These are phyloP conservation scores for Nannoperca australis DNA, from an alignment of 2,797 vertebrate species.

Conservation along the genomic window DNA sequence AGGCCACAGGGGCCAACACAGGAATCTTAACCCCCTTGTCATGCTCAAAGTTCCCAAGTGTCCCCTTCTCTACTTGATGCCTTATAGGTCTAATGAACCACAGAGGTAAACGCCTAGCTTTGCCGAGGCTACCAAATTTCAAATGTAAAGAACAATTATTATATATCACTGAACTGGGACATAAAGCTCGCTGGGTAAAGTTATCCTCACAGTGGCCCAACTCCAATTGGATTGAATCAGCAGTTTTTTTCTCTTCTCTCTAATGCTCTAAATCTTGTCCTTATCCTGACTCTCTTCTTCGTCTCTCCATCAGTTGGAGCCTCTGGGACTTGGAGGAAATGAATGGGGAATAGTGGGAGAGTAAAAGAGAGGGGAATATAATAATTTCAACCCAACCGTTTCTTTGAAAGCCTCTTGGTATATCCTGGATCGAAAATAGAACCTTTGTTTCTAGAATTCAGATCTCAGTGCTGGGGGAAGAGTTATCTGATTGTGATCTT, in stretches of 20 bases:
- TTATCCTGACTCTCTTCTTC: slow-evolving; percentile 82
- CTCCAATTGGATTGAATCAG: slow-evolving; percentile 63
- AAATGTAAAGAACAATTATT: slow-evolving; percentile 43
- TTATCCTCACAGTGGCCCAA: slow-evolving; percentile 47
- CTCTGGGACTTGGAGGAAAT: slow-evolving; percentile 64
- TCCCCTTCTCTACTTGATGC: slow-evolving; percentile 33
- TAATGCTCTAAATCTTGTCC: slow-evolving; percentile 65
- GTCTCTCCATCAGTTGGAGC: slow-evolving; percentile 83
- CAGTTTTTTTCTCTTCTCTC: slow-evolving; percentile 59
- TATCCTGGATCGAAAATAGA: slow-evolving; percentile 65
- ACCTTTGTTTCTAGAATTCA: slow-evolving; percentile 62
- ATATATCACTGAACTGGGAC: slow-evolving; percentile 28
- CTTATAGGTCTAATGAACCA: slow-evolving; percentile 16
- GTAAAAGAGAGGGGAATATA: slow-evolving; percentile 47
- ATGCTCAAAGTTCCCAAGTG: slow-evolving; percentile 62
- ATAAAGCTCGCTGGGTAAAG: slow-evolving; percentile 27
- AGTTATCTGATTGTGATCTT: slow-evolving; percentile 58
- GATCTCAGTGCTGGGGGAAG: slow-evolving; percentile 42
- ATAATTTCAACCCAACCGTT: slow-evolving; percentile 61
- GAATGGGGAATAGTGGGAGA: slow-evolving; percentile 57
- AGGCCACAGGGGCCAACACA: slow-evolving; percentile 76
- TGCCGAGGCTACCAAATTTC: slow-evolving; percentile 14
- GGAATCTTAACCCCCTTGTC: slow-evolving; percentile 74
- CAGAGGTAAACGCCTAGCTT: slow-evolving; percentile 19
- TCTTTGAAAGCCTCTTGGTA: slow-evolving; percentile 66